Percentiles rank a stretch among this genome's conserved stretches.
phyloP scores from a whole-genome alignment of 2,888 invertebrate species.

The Caenorhabditis panamensis region DNA sequence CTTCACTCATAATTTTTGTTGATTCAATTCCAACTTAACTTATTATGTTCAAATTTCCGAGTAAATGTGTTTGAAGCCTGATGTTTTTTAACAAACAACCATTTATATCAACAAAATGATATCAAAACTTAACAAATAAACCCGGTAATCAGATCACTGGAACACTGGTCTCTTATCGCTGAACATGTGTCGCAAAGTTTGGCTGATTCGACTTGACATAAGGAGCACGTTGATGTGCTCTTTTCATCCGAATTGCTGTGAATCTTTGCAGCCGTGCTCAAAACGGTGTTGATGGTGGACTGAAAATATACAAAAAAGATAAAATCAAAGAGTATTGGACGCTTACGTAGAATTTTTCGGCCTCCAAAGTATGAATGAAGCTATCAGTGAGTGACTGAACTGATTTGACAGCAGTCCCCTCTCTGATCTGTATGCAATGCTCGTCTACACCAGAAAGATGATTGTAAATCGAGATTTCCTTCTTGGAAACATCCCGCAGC shows the following conservation, averaged over 20 bases:
- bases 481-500: conserved; percentile 65
- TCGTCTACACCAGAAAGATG: conserved; percentile 57
- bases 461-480: conserved; percentile 68
- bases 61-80: background rate
- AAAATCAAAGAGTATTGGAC: background rate
- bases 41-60: background rate
- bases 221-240: conserved; percentile 4
- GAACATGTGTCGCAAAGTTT: conserved; percentile 28
- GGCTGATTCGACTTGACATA: conserved; percentile 42
- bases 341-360: conserved; percentile 66
- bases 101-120: conserved; percentile 15
- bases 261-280: conserved; percentile 70
- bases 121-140: conserved; percentile 29
- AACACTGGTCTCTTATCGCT: conserved; percentile 17
- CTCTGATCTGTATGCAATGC: conserved; percentile 37
- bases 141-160: background rate
- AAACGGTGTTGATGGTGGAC: conserved; percentile 70
- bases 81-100: background rate
- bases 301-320: conserved; percentile 30
- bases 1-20: conserved; percentile 42
- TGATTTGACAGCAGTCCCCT: conserved; percentile 21
- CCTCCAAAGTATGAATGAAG: conserved; percentile 63
- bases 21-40: conserved; percentile 25
- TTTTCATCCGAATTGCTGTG: conserved; percentile 35
- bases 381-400: conserved; percentile 65